Conservation (phyloP, 2,113 vertebrate species). For the Hyperopisus bebe region DNA sequence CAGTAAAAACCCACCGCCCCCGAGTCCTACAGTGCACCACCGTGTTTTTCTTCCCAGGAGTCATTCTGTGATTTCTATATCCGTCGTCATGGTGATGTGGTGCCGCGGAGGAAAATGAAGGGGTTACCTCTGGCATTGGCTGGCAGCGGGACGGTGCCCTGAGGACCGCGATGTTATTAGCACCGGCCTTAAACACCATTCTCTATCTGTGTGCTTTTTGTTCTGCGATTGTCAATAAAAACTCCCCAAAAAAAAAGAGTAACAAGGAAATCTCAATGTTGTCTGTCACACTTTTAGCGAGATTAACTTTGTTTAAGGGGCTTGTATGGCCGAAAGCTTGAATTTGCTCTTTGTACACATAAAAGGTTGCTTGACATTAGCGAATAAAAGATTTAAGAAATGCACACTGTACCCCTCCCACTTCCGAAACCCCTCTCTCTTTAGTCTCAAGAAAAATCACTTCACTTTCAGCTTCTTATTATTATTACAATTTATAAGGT, state of each 20-base stretch:
- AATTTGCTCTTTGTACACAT: constrained; percentile 72
- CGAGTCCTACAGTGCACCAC: constrained; percentile 92
- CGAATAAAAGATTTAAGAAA: constrained; percentile 61
- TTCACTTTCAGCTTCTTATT: constrained; percentile 65
- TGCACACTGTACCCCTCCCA: constrained; percentile 12
- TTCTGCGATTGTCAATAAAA: constrained; percentile 80
- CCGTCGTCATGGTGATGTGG: constrained; percentile 95
- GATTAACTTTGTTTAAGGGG: constrained; percentile 85
- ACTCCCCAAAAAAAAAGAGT: constrained; percentile 70
- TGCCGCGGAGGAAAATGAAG: constrained; percentile 82
- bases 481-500: constrained; percentile 53
- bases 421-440: not conserved
- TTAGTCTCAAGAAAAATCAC: constrained; percentile 66
- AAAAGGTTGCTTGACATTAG: constrained; percentile 66
- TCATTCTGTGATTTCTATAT: constrained; percentile 99
- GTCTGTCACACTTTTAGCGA: constrained; percentile 82
- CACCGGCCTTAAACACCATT: constrained; percentile 70
- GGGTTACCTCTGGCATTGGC: constrained; percentile 87
- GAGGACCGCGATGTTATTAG: constrained; percentile 73
- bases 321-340: constrained; percentile 75
- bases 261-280: constrained; percentile 79
- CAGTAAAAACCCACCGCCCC: constrained; percentile 81
- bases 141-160: constrained; percentile 70
- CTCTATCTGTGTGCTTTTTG: constrained; percentile 77
- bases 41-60: constrained; percentile 84